These are phyloP conservation scores for Drepana falcataria DNA, from an alignment of 2,888 invertebrate species.

Conservation along the genomic window DNA sequence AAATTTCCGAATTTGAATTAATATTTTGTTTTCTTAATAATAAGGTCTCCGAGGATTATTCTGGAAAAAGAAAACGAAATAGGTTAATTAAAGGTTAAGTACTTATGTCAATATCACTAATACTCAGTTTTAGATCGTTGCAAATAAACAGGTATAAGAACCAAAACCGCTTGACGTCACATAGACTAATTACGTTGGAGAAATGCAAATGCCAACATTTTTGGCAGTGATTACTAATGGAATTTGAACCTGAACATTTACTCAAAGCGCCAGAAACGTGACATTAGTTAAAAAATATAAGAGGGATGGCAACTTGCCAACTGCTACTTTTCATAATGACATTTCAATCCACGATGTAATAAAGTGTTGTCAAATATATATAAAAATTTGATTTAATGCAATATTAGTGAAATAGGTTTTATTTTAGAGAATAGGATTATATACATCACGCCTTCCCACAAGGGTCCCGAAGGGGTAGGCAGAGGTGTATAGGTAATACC, in stretches of 20 bases:
- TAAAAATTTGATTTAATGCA: too few species aligned
- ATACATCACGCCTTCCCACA: too few species aligned
- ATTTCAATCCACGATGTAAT: too few species aligned
- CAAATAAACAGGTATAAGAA: too few species aligned
- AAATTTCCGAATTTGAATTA: not conserved
- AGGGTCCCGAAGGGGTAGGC: too few species aligned
- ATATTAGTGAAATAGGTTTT: too few species aligned
- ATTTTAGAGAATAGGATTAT: too few species aligned
- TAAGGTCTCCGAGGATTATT: slow-evolving; percentile 93
- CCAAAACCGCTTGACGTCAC: not conserved
- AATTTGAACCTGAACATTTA: not conserved
- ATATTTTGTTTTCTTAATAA: slow-evolving; percentile 74
- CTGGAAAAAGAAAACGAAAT: slow-evolving; percentile 74
- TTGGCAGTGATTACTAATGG: slow-evolving; percentile 1
- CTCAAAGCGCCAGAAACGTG: not conserved
- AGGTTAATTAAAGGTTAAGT: not conserved
- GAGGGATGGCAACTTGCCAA: not conserved
- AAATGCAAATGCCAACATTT: not conserved
- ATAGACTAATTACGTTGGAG: not conserved
- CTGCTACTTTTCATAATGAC: not conserved
- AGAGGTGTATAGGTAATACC: too few species aligned
- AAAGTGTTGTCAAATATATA: too few species aligned
- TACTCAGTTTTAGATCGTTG: too few species aligned
- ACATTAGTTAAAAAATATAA: not conserved
- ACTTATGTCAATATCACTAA: too few species aligned